phyloP scores from a whole-genome alignment of 2,797 vertebrate genomes.

The Chiloscyllium punctatum region DNA sequence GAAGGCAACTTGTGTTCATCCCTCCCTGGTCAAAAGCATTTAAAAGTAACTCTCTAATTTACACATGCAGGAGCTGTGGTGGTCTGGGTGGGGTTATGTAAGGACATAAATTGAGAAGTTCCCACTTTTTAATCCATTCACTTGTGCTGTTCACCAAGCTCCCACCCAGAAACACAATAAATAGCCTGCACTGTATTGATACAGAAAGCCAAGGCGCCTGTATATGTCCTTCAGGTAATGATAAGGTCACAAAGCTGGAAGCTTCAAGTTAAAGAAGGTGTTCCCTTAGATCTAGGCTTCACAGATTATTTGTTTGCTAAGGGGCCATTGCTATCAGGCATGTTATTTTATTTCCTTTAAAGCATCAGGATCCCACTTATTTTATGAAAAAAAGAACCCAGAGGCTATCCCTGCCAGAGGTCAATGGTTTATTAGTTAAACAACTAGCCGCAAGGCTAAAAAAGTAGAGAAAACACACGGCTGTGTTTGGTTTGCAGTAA shows the following conservation, averaged over 20 bases:
- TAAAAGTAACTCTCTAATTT: background rate
- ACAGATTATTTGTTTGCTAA: background rate
- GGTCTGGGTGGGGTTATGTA: background rate
- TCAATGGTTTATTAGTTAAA: slow-evolving; percentile 34
- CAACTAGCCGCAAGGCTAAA: background rate
- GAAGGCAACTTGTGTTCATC: background rate
- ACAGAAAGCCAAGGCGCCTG: background rate
- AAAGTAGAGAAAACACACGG: background rate
- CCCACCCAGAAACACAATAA: background rate
- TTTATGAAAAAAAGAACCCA: background rate
- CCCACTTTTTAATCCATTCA: background rate
- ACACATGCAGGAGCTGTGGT: background rate
- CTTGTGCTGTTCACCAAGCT: background rate
- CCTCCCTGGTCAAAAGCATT: background rate
- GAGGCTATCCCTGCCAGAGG: slow-evolving; percentile 14
- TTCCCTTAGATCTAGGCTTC: background rate
- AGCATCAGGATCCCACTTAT: too few relatives aligned
- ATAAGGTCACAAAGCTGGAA: background rate
- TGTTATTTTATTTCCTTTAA: background rate
- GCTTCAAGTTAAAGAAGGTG: background rate
- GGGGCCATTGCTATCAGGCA: background rate
- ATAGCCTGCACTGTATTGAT: background rate
- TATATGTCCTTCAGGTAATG: background rate
- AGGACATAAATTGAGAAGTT: background rate
- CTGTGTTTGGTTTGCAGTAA: slow-evolving; percentile 16